Evolutionary conservation across 2,797 vertebrate species (phyloP).

Genomic region (Peromyscus eremicus): DNA sequence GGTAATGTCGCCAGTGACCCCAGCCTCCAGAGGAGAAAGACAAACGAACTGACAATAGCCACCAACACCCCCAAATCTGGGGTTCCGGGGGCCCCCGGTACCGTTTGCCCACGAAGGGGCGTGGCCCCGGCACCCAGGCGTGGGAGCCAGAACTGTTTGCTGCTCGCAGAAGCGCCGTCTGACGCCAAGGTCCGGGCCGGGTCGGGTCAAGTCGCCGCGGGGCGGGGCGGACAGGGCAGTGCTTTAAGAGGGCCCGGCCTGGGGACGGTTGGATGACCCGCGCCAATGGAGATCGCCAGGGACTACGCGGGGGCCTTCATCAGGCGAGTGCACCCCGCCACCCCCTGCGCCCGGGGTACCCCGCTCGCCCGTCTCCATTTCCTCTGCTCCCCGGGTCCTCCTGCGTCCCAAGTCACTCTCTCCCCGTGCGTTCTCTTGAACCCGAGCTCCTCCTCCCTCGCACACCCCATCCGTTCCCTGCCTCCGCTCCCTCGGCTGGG

Average conservation of each 20-base stretch:
- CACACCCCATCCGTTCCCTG: not conserved
- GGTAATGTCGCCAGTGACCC: not conserved
- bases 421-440: not conserved
- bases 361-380: not conserved
- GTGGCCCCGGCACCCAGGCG: not conserved
- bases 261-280: not conserved
- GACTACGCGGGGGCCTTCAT: slow-evolving; percentile 80
- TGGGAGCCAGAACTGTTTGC: not conserved
- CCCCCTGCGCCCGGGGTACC: not conserved
- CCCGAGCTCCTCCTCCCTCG: not conserved
- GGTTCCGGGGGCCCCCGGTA: fast-evolving
- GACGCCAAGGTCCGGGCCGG: fast-evolving
- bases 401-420: not conserved
- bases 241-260: slow-evolving; percentile 12
- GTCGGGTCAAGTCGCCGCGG: not conserved
- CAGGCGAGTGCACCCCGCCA: slow-evolving; percentile 81
- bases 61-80: not conserved
- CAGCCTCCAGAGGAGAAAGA: not conserved
- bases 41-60: not conserved
- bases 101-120: not conserved
- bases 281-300: slow-evolving; percentile 77
- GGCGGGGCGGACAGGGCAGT: not conserved
- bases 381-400: not conserved
- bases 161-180: not conserved
- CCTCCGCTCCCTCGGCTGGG: not conserved